Base-by-base conservation (phyloP, 2,888 invertebrate species). In the Iselma pallidipennis region DNA sequence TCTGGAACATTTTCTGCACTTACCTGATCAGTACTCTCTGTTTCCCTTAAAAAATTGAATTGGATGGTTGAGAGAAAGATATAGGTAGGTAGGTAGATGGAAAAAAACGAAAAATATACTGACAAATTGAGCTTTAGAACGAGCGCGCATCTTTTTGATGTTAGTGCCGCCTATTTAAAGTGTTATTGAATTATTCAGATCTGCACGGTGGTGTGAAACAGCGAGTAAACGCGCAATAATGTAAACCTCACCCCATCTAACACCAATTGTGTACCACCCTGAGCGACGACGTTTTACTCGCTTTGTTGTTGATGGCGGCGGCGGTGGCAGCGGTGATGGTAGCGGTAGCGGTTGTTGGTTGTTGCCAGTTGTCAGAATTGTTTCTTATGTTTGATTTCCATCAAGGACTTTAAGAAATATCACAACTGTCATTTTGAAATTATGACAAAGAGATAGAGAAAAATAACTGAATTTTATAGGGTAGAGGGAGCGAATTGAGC, bases 101-200 rank as follows among this genome's bases (percentile, higher is more conserved):
- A 33, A 16, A 1, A 16, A 37, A 19, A 7, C 16, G 16, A 16
- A 37, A 2, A 7, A 5, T 16, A 37, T 37, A 37, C 16, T 9
- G 45, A 12, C 45, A 45, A 45, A 45, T 45, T 45, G 45, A 23
- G 21, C 45, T 21, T 4, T 45, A 9, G 21, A 23, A 45, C 10
- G 45, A 10, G 61, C 65, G 67, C 63, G 72, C 74, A 74, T 71
- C 75, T 76, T 75, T 77, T 73, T 74, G 74, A 75, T 75, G 77
- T 76, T 75, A 74, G 75, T 73, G 74, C 68, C 74, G 77, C 76
- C 74, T 74, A 78, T 77, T 77, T 77, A 76, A 74, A 72, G 73
- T 75, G 74, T 78, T 76, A 78, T 77, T 78, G 76, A 78, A 78
- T 78, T 78, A 78, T 78, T 78, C 77, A 77, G 77, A 76, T 77